Base-by-base conservation (phyloP, 2,888 invertebrate genomes). In the Apamea monoglypha region DNA sequence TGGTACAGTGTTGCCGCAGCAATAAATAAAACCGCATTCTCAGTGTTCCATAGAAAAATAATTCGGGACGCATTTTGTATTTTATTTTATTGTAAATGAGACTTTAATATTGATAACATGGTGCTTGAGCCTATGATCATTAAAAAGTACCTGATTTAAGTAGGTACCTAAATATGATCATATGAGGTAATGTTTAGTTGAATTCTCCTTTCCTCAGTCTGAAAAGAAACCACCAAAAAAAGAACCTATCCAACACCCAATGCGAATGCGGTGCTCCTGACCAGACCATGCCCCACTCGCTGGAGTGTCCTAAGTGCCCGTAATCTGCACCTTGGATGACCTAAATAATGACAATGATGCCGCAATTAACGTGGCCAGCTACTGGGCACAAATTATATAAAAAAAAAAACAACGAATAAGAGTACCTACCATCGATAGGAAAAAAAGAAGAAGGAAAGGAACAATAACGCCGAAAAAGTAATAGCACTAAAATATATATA, bases 1-100 rank as follows among this genome's bases (percentile, higher is more conserved):
- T 66, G 40, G 16, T 70, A 72, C 61, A 59, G 63, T 53, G 68
- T 71, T 75, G 76, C 64, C 61, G 69, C 73, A 70, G 47, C 16
- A 66, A 76, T 83, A 82, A 86, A 86, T 36, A 32, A 29, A 63
- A 67, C 76, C 32, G 70, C 72, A 67, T 73, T 61, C 61, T 7
- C 0, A 59, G 25, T 74, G n/a, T 59, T n/a, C 56, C 40, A 50
- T 59, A 56, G 29, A 72, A 69, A 81, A 83, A 70, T 56, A 59
- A 44, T 74, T 68, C 29, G 5, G 56, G 4, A 56, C 70, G 12
- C 47, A 59, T 74, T 56, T 70, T 53, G 59, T 53, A 16, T 10
- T 76, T 76, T 69, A 8, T 76, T 64, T 40, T 12, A 70, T 56
- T 70, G 40, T 44, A 71, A 68, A 68, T 47, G 32, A 7, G 8